Evolutionary conservation across 2,888 invertebrate species (phyloP).

Genomic region (Escarpia spicata): DNA sequence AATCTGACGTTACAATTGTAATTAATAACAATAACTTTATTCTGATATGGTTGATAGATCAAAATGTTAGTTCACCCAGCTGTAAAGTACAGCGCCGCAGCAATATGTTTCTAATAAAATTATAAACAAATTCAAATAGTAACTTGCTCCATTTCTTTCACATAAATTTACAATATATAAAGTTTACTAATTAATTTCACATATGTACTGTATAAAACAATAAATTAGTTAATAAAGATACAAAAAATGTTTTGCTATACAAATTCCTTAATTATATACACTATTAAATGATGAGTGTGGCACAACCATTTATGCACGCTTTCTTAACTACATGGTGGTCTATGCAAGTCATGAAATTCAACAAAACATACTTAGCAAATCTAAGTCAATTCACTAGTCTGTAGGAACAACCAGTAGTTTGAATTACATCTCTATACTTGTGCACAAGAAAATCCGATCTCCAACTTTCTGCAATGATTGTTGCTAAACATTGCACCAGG

Average conservation of each 20-base stretch:
- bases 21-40: no score
- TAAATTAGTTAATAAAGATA: not conserved
- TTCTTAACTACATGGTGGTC: not conserved
- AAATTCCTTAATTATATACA: not conserved
- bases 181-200: not conserved
- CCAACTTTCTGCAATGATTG: not conserved
- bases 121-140: no score
- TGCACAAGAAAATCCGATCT: not conserved
- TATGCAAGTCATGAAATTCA: not conserved
- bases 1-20: no score
- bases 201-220: not conserved
- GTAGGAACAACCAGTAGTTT: not conserved
- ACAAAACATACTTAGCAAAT: not conserved
- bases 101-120: no score
- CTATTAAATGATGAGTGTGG: not conserved
- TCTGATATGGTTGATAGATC: no score
- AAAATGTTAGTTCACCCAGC: no score
- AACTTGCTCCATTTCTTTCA: no score
- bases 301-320: not conserved
- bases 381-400: not conserved
- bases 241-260: not conserved
- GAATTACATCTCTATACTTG: not conserved
- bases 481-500: not conserved
- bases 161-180: no score
- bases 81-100: no score